These are phyloP conservation scores for Hucho hucho DNA, from an alignment of 2,113 vertebrate species.

Conservation along the genomic window DNA sequence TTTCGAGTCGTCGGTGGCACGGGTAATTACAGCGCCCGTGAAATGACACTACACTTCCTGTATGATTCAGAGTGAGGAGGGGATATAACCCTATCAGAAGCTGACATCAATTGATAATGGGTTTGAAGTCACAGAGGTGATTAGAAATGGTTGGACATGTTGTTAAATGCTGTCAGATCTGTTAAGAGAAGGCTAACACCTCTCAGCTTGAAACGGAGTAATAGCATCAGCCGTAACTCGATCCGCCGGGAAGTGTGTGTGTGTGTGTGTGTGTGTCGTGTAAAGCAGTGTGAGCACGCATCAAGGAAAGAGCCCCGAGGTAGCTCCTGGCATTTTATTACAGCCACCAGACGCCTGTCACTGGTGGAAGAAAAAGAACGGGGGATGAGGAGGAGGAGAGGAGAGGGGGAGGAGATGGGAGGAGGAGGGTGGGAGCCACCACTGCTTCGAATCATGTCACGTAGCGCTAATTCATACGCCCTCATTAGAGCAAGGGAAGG, in stretches of 20 bases:
- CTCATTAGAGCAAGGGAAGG: slow-evolving; percentile 98
- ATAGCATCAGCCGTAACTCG: slow-evolving; percentile 74
- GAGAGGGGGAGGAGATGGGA: not conserved
- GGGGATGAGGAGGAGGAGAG: slow-evolving; percentile 22
- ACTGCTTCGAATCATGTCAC: slow-evolving; percentile 94
- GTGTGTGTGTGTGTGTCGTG: slow-evolving; percentile 23
- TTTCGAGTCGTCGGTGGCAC: too few relatives aligned
- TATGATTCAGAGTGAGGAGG: too few relatives aligned
- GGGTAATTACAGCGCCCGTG: too few relatives aligned
- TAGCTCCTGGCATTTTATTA: slow-evolving; percentile 67
- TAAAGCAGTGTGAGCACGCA: slow-evolving; percentile 52
- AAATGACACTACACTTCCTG: too few relatives aligned
- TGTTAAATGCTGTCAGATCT: slow-evolving; percentile 77
- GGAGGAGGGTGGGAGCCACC: slow-evolving; percentile 53
- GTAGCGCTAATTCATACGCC: slow-evolving; percentile 98
- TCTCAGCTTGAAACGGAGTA: slow-evolving; percentile 77
- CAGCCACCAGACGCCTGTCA: slow-evolving; percentile 89
- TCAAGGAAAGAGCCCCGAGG: slow-evolving; percentile 64
- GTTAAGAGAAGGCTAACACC: slow-evolving; percentile 76
- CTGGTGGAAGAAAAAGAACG: slow-evolving; percentile 63
- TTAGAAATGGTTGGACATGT: slow-evolving; percentile 69
- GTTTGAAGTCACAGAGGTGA: slow-evolving; percentile 67
- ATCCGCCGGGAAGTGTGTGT: slow-evolving; percentile 44
- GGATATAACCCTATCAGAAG: too few relatives aligned
- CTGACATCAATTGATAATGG: too few relatives aligned